Evolutionary conservation across 2,888 invertebrate species (phyloP).

Genomic region (Bimastos eiseni): DNA sequence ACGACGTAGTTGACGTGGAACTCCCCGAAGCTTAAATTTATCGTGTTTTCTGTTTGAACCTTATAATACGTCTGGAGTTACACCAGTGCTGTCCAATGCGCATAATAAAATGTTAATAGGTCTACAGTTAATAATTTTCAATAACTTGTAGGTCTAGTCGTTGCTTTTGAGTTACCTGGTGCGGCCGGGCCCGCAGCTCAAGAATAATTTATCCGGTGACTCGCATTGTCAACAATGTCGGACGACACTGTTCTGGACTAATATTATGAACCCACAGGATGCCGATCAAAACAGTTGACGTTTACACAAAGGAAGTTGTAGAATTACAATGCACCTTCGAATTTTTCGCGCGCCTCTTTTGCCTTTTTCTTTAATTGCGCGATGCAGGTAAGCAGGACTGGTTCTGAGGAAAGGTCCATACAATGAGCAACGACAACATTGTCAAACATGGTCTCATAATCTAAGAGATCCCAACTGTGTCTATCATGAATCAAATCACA

Average conservation of each 20-base stretch:
- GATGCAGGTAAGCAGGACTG: not conserved
- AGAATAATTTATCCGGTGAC: no score
- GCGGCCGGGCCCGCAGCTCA: no score
- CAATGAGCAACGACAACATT: no score
- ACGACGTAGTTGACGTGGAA: not conserved
- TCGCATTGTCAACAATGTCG: no score
- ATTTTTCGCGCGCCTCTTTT: not conserved
- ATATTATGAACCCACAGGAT: not conserved
- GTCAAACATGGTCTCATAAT: not conserved
- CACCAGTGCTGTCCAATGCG: no score
- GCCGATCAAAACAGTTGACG: not conserved
- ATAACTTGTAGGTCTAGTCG: no score
- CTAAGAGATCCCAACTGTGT: not conserved
- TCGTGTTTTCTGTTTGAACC: not conserved
- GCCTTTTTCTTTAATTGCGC: not conserved
- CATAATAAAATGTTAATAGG: no score
- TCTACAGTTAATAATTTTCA: no score
- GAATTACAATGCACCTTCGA: not conserved
- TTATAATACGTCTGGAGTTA: no score
- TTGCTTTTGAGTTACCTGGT: no score
- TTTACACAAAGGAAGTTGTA: no score
- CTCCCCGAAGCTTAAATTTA: not conserved
- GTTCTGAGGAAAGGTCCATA: not conserved
- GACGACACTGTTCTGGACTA: no score
- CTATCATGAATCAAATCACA: not conserved